A percentile compares a stretch with the other conserved stretches of the same genome.
Evolutionary conservation across 1,140 invertebrate genomes (phyloP).

Genomic region (Microplitis mediator): DNA sequence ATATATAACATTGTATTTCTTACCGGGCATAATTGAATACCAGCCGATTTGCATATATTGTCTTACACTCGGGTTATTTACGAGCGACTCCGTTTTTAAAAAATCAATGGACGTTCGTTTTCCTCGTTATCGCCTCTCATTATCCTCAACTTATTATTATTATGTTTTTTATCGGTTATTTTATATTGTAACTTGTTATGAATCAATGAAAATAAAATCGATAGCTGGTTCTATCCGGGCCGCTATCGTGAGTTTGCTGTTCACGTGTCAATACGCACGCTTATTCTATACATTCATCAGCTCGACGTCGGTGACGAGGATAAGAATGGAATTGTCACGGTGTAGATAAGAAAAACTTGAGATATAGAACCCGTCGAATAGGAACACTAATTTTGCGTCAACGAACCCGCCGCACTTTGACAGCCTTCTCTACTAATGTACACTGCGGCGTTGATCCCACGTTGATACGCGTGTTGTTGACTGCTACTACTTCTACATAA

Average conservation of each 20-base stretch:
- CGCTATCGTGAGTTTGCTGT: too few relatives aligned
- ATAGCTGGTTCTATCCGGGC: neutral
- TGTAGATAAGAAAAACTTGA: neutral
- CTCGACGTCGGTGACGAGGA: neutral
- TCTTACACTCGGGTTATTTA: neutral
- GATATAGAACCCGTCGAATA: neutral
- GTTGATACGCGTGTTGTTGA: too few relatives aligned
- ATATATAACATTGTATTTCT: neutral
- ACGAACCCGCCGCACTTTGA: neutral
- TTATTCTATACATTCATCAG: neutral
- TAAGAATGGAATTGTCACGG: constrained; percentile 5
- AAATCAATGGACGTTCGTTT: neutral
- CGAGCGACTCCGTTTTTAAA: neutral
- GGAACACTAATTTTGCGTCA: neutral
- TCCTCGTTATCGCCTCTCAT: neutral
- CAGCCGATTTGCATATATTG: constrained; percentile 7
- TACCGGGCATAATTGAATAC: neutral
- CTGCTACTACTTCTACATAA: too few relatives aligned
- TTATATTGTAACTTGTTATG: neutral
- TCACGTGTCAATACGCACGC: neutral
- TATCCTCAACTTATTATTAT: neutral
- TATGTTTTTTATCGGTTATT: too few relatives aligned
- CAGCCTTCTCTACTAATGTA: neutral
- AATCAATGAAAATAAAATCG: constrained; percentile 1
- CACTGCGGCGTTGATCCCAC: too few relatives aligned